Percentiles rank a stretch among this genome's conserved stretches.
Evolutionary conservation across 2,888 invertebrate species (phyloP).

Genomic region (Hemithea aestivaria): DNA sequence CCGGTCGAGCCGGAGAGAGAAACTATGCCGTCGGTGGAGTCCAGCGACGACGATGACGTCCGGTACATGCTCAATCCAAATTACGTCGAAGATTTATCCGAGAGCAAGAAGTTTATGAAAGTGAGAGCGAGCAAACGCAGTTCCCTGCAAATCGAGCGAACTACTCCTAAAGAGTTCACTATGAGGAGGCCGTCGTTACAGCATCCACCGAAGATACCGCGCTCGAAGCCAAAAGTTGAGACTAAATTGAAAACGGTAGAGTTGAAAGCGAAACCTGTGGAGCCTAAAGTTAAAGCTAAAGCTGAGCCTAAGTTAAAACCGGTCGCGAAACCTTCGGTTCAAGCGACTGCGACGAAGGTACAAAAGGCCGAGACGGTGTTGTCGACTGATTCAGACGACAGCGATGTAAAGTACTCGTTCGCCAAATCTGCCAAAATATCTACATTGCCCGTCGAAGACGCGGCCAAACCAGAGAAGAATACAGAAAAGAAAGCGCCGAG

Average conservation of each 20-base stretch:
- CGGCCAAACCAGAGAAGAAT: slow-evolving; percentile 24
- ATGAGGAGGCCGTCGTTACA: slow-evolving; percentile 63
- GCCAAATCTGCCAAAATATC: slow-evolving; percentile 41
- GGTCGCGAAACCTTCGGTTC: neutral
- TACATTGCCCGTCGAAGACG: slow-evolving; percentile 31
- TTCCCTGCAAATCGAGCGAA: slow-evolving; percentile 64
- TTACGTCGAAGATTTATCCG: slow-evolving; percentile 44
- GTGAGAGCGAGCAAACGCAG: slow-evolving; percentile 60
- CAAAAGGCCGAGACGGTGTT: slow-evolving; percentile 42
- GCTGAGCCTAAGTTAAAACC: neutral
- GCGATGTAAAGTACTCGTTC: slow-evolving; percentile 70
- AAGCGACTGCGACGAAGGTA: slow-evolving; percentile 26
- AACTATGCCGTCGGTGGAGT: slow-evolving; percentile 35
- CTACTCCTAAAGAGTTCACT: slow-evolving; percentile 58
- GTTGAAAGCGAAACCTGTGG: neutral
- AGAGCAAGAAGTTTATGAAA: slow-evolving; percentile 58
- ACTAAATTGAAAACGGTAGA: slow-evolving; percentile 1
- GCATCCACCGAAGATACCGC: slow-evolving; percentile 60
- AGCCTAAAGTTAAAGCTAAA: neutral
- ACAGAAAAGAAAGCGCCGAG: slow-evolving; percentile 33
- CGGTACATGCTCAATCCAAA: slow-evolving; percentile 70
- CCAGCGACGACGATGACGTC: slow-evolving; percentile 64
- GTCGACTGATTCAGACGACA: slow-evolving; percentile 66
- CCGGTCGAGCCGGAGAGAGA: slow-evolving; percentile 28
- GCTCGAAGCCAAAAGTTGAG: slow-evolving; percentile 47